Evolutionary conservation across 1,140 invertebrate species (phyloP).

Genomic region (Coptotermes formosanus): DNA sequence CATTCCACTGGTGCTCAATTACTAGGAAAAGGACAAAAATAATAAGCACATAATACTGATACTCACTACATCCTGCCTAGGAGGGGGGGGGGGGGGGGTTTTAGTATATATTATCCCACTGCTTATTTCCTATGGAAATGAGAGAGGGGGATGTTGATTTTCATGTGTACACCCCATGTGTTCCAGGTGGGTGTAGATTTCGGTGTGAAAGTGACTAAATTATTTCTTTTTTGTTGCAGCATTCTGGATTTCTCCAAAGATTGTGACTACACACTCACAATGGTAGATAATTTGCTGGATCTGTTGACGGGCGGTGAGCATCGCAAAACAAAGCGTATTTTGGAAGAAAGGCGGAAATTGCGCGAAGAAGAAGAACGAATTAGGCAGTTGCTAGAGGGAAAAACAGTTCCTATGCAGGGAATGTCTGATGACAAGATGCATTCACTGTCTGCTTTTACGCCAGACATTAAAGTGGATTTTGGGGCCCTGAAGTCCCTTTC

Average conservation of each 20-base stretch:
- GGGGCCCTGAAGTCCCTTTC: conserved; percentile 68
- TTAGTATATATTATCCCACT: no score
- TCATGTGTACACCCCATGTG: neutral
- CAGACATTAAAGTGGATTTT: conserved; percentile 67
- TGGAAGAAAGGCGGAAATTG: conserved; percentile 62
- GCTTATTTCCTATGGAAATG: no score
- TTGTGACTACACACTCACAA: conserved; percentile 74
- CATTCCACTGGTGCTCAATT: no score
- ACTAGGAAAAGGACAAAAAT: no score
- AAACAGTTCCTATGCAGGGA: conserved; percentile 43
- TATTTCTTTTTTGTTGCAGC: conserved; percentile 46
- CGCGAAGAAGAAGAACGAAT: conserved; percentile 63
- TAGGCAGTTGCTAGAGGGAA: conserved; percentile 54
- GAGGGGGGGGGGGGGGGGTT: no score
- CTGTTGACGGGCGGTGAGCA: conserved; percentile 83
- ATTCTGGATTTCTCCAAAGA: conserved; percentile 81
- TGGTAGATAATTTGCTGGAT: conserved; percentile 83
- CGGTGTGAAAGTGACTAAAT: conserved; percentile 27
- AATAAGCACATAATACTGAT: no score
- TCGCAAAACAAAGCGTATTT: conserved; percentile 66
- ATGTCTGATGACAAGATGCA: neutral
- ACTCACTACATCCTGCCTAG: no score
- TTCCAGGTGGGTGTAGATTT: neutral
- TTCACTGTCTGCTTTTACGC: neutral
- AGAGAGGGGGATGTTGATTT: no score